Conservation (phyloP, 2,797 vertebrate species). For the Gambusia yucatana region DNA sequence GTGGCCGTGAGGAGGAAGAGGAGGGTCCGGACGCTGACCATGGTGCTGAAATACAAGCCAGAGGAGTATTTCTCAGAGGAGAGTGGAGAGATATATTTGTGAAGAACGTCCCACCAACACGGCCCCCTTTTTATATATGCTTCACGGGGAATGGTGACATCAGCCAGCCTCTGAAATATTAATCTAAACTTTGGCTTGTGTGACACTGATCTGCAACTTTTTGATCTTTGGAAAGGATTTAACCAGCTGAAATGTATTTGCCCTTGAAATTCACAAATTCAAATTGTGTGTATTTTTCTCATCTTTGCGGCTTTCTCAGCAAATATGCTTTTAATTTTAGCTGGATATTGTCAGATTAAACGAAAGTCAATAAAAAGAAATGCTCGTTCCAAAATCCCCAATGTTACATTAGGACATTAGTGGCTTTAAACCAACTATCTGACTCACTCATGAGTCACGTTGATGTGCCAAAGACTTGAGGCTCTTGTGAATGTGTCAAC, state of each 20-base stretch:
- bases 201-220: slow-evolving; percentile 52
- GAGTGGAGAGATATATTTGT: neutral
- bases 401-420: neutral
- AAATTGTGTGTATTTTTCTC: neutral
- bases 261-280: slow-evolving; percentile 5
- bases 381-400: neutral
- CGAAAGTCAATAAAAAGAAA: neutral
- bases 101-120: slow-evolving; percentile 1
- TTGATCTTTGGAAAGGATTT: slow-evolving; percentile 28
- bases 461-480: slow-evolving; percentile 27
- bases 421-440: neutral
- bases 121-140: slow-evolving; percentile 50
- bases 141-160: slow-evolving; percentile 55
- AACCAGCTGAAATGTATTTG: slow-evolving; percentile 34
- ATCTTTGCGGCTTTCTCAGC: neutral
- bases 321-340: neutral
- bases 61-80: slow-evolving; percentile 9
- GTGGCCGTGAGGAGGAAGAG: slow-evolving; percentile 73
- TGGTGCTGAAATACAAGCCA: slow-evolving; percentile 65
- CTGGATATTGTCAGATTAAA: neutral
- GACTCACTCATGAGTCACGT: slow-evolving; percentile 34
- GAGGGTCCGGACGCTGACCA: slow-evolving; percentile 74
- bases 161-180: slow-evolving; percentile 75
- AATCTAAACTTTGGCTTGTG: slow-evolving; percentile 38
- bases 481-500: neutral